phyloP scores from a whole-genome alignment of 2,113 vertebrate species.

The Calypte anna region DNA sequence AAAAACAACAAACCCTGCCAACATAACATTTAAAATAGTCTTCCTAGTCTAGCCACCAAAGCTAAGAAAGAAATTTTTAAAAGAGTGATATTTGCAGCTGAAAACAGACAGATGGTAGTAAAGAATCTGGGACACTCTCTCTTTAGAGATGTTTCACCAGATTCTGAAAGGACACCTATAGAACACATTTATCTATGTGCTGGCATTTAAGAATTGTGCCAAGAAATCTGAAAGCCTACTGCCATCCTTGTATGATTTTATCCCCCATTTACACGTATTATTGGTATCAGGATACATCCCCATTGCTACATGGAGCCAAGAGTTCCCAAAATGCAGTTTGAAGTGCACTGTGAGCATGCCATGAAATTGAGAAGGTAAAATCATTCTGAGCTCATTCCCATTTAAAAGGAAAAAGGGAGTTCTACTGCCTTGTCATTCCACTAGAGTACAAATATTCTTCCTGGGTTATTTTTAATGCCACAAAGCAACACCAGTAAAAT shows the following conservation, averaged over 20 bases:
- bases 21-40: constrained; percentile 65
- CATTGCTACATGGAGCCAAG: not conserved
- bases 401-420: not conserved
- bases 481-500: not conserved
- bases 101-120: constrained; percentile 75
- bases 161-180: constrained; percentile 69
- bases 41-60: constrained; percentile 55
- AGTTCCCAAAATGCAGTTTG: not conserved
- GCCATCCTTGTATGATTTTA: not conserved
- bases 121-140: constrained; percentile 73
- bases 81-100: constrained; percentile 66
- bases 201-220: constrained; percentile 70
- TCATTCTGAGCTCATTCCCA: not conserved
- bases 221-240: constrained; percentile 55
- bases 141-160: constrained; percentile 65
- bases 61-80: constrained; percentile 61
- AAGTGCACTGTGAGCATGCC: not conserved
- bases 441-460: not conserved
- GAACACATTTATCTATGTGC: constrained; percentile 58
- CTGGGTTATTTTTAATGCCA: constrained; percentile 8
- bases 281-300: not conserved
- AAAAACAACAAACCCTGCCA: not conserved
- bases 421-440: not conserved
- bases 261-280: constrained; percentile 3
- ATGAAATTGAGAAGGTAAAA: not conserved